Evolutionary conservation across 2,113 vertebrate species (phyloP).

Genomic region (Cryptotis parvus): DNA sequence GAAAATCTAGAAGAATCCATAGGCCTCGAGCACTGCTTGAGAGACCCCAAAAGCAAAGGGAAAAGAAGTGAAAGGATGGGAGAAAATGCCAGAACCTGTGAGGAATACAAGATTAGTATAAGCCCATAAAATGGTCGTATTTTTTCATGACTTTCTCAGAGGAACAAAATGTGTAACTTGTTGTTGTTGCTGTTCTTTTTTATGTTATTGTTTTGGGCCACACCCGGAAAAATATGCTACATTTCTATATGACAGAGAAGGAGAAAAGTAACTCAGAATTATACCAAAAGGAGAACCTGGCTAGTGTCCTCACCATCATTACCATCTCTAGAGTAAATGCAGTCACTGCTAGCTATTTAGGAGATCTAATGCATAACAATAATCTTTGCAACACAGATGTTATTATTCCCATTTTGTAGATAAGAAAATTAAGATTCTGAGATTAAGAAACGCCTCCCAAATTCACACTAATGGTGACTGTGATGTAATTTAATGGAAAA

Average conservation of each 20-base stretch:
- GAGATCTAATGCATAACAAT: not conserved
- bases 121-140: not conserved
- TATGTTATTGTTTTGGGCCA: not conserved
- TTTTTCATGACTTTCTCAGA: not conserved
- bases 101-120: not conserved
- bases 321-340: not conserved
- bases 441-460: slow-evolving; percentile 32
- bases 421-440: slow-evolving; percentile 45
- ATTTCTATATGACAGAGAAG: not conserved
- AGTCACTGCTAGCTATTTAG: not conserved
- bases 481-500: not conserved
- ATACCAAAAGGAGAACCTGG: not conserved
- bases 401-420: slow-evolving; percentile 45
- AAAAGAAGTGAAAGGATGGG: not conserved
- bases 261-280: slow-evolving; percentile 14
- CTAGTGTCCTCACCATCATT: not conserved
- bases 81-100: not conserved
- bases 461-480: not conserved
- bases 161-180: not conserved
- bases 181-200: too few species aligned
- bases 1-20: too few species aligned
- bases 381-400: not conserved
- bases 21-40: too few species aligned
- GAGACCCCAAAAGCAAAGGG: too few species aligned
- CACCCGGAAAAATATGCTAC: not conserved